A percentile compares a stretch with the other conserved stretches of the same genome.
phyloP scores from a whole-genome alignment of 1,140 invertebrate genomes.

The Drosophila biarmipes region DNA sequence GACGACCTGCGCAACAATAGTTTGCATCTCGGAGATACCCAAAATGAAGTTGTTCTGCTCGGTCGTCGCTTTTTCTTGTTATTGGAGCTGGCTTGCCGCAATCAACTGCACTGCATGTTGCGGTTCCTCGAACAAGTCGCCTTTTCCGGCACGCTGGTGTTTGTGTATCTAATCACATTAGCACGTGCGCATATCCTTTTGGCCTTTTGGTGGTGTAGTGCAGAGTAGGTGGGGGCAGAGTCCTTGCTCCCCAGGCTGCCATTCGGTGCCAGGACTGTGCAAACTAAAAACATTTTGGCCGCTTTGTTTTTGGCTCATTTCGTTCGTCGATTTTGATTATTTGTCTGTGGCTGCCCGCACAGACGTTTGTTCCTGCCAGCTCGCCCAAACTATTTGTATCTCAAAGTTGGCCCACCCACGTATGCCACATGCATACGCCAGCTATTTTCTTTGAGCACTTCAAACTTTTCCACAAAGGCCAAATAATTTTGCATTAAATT shows the following conservation, averaged over 20 bases:
- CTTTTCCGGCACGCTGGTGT: constrained; percentile 10
- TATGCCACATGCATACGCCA: constrained; percentile 49
- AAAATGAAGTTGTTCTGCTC: constrained; percentile 38
- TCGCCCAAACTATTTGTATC: constrained; percentile 69
- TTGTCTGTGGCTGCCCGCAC: constrained; percentile 70
- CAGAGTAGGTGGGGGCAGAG: neutral
- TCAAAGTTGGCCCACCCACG: constrained; percentile 67
- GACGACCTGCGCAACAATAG: constrained; percentile 78
- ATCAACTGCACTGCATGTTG: constrained; percentile 82
- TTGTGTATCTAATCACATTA: constrained; percentile 79
- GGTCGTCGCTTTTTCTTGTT: constrained; percentile 29
- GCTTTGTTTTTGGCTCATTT: constrained; percentile 82
- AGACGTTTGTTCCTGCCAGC: constrained; percentile 61
- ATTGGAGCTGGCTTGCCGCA: constrained; percentile 66
- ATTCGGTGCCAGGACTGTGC: constrained; percentile 33
- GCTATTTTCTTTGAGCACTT: constrained; percentile 55
- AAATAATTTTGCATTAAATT: constrained; percentile 20
- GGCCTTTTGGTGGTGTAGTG: constrained; percentile 4
- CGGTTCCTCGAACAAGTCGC: constrained; percentile 58
- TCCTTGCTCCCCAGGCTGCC: constrained; percentile 61
- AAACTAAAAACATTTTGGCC: constrained; percentile 80
- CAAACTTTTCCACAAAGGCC: constrained; percentile 66
- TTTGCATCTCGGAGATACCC: constrained; percentile 73
- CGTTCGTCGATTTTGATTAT: constrained; percentile 82
- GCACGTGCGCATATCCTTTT: constrained; percentile 80